A percentile compares a stretch with the other conserved stretches of the same genome.
Evolutionary conservation across 2,797 vertebrate species (phyloP).

Genomic region (Enteromius viviparus): DNA sequence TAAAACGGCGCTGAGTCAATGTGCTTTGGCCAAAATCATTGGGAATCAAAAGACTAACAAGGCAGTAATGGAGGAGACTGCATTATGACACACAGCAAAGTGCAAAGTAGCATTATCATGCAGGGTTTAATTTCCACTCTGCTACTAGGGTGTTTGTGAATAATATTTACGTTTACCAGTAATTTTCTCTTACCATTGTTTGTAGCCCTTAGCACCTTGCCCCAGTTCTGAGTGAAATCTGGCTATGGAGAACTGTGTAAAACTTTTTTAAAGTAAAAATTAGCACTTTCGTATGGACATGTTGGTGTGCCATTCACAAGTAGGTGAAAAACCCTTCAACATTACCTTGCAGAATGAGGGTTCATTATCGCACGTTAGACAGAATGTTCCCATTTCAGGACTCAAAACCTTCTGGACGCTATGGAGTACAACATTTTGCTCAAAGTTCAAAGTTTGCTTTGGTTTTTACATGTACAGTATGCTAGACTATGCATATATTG

Average conservation of each 20-base stretch:
- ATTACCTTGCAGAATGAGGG: background rate
- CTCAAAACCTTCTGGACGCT: background rate
- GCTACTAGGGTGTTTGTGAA: background rate
- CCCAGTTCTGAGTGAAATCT: background rate
- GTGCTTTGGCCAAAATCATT: constrained; percentile 16
- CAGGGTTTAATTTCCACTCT: constrained; percentile 15
- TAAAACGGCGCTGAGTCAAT: background rate
- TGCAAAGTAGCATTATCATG: constrained; percentile 5
- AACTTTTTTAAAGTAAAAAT: background rate
- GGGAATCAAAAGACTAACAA: constrained; percentile 11
- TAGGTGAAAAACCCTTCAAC: background rate
- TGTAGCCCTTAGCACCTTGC: constrained; percentile 9
- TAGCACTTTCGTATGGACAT: background rate
- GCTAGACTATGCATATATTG: background rate
- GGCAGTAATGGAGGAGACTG: background rate
- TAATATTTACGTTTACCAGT: background rate
- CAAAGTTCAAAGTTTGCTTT: background rate
- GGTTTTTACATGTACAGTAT: background rate
- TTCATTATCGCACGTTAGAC: background rate
- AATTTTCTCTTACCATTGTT: background rate
- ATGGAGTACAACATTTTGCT: background rate
- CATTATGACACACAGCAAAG: background rate
- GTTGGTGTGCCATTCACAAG: constrained; percentile 16
- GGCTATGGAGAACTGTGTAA: background rate
- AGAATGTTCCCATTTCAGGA: background rate